These are phyloP conservation scores for Micoletzkya japonica DNA, from an alignment of 2,888 invertebrate genomes.

Conservation along the genomic window DNA sequence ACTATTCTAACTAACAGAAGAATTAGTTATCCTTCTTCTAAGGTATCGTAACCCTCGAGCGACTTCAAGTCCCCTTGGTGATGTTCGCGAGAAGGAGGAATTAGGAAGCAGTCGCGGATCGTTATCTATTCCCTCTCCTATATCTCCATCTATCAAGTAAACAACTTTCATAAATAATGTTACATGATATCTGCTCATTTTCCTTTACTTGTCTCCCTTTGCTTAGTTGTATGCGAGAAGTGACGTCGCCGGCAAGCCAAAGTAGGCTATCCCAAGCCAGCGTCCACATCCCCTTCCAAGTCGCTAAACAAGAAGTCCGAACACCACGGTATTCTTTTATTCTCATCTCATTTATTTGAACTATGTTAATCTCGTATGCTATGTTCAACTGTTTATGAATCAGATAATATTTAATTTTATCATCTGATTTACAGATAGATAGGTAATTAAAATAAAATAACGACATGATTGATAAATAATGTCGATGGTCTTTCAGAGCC, in stretches of 20 bases:
- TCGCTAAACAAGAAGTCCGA: slow-evolving; percentile 11
- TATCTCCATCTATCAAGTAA: not conserved
- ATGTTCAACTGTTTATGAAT: not conserved
- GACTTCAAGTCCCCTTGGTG: too few relatives aligned
- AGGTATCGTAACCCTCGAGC: too few relatives aligned
- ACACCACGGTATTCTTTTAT: not conserved
- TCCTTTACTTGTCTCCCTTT: slow-evolving; percentile 2
- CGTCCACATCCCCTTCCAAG: slow-evolving; percentile 20
- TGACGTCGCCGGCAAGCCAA: too few relatives aligned
- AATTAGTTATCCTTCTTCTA: not conserved
- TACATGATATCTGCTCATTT: not conserved
- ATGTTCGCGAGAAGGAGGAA: too few relatives aligned
- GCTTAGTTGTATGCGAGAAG: too few relatives aligned
- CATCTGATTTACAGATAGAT: not conserved
- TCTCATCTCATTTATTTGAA: not conserved
- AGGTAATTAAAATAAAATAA: not conserved
- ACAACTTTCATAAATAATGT: not conserved
- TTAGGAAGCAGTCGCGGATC: not conserved
- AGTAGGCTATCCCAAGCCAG: slow-evolving; percentile 6
- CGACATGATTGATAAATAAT: too few relatives aligned
- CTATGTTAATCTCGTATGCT: too few relatives aligned
- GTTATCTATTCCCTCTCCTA: not conserved
- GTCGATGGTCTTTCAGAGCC: too few relatives aligned
- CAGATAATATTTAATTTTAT: not conserved
- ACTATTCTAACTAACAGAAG: not conserved